phyloP scores from a whole-genome alignment of 2,797 vertebrate genomes.

The Tiaroga cobitis region DNA sequence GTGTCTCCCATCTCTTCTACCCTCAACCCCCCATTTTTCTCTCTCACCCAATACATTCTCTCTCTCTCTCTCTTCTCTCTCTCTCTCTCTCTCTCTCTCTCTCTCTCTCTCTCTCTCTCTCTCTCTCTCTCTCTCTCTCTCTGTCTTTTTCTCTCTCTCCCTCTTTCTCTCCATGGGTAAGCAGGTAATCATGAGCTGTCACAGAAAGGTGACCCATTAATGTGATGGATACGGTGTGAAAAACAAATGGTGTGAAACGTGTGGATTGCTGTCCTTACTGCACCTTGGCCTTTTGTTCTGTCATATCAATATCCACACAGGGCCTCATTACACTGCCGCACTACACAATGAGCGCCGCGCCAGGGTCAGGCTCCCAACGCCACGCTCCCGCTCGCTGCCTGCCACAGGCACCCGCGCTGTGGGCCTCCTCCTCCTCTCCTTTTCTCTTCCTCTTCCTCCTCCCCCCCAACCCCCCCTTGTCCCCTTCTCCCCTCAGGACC shows the following conservation, averaged over 20 bases:
- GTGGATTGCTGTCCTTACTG: slow-evolving; percentile 92
- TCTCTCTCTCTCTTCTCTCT: slow-evolving; percentile 69
- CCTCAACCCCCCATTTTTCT: slow-evolving; percentile 66
- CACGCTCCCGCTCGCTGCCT: slow-evolving; percentile 77
- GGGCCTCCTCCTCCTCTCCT: slow-evolving; percentile 20
- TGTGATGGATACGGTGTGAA: slow-evolving; percentile 93
- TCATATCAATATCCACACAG: slow-evolving; percentile 90
- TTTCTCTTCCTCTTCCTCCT: background rate
- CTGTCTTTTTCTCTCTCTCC: slow-evolving; percentile 69
- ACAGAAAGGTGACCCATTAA: slow-evolving; percentile 96
- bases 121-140: slow-evolving; percentile 65
- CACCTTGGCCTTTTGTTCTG: slow-evolving; percentile 96
- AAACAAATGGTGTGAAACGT: slow-evolving; percentile 96
- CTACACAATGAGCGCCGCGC: slow-evolving; percentile 82
- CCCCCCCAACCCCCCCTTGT: slow-evolving; percentile 12
- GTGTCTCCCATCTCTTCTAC: slow-evolving; percentile 56
- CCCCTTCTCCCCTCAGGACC: slow-evolving; percentile 37
- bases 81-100: slow-evolving; percentile 67
- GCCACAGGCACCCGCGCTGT: slow-evolving; percentile 66
- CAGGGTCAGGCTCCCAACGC: slow-evolving; percentile 78
- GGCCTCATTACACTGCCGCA: slow-evolving; percentile 85
- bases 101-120: slow-evolving; percentile 75
- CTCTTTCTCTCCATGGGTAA: slow-evolving; percentile 84
- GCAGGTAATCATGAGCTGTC: slow-evolving; percentile 97
- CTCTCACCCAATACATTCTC: slow-evolving; percentile 49